These are phyloP conservation scores for Onychomys torridus DNA, from an alignment of 2,797 vertebrate genomes.

Conservation along the genomic window DNA sequence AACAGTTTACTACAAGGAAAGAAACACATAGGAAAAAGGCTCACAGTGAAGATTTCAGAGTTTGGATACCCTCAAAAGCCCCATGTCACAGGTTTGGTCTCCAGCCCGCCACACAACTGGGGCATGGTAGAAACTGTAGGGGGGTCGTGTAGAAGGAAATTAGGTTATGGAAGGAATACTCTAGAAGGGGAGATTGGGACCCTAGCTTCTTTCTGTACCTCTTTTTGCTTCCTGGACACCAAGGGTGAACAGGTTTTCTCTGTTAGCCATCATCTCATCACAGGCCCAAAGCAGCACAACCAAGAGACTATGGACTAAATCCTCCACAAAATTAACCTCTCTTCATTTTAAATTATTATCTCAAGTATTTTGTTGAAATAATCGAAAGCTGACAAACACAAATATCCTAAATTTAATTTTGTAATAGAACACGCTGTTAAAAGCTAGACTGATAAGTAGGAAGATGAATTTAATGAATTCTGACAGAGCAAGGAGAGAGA, in stretches of 20 bases:
- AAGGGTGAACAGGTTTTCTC: neutral
- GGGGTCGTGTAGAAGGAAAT: neutral
- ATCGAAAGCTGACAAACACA: neutral
- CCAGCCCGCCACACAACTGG: too few relatives aligned
- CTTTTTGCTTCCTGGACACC: neutral
- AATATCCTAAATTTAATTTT: constrained; percentile 19
- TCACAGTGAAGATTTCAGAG: neutral
- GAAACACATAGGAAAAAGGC: neutral
- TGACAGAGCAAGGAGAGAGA: neutral
- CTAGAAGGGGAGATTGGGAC: neutral
- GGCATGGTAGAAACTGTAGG: neutral
- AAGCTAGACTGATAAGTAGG: constrained; percentile 42
- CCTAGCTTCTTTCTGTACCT: neutral
- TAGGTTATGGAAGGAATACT: neutral
- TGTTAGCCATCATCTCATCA: neutral
- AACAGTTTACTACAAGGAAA: neutral
- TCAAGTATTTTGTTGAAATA: neutral
- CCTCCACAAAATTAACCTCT: neutral
- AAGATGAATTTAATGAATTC: constrained; percentile 28
- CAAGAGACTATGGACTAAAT: neutral
- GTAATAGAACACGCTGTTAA: constrained; percentile 11
- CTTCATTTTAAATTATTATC: neutral
- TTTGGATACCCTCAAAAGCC: neutral
- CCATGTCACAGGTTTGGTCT: neutral
- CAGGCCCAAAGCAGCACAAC: neutral